phyloP scores from a whole-genome alignment of 1,140 invertebrate genomes.

The Aphaenogaster ashmeadi region DNA sequence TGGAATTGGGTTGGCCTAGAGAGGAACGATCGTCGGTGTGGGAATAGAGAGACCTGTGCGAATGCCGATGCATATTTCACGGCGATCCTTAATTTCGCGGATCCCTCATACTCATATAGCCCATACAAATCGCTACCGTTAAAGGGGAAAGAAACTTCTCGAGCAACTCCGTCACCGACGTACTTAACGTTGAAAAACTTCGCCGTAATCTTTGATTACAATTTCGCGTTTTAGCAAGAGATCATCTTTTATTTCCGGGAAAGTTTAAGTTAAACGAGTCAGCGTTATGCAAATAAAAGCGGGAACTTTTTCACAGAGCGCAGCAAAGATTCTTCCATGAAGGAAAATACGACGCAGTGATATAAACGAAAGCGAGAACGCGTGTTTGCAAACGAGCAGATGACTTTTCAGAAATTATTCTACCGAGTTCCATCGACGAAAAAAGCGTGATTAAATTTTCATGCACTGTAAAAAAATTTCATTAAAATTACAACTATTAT shows the following conservation, averaged over 20 bases:
- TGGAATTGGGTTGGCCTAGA: constrained; percentile 51
- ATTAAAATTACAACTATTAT: no score
- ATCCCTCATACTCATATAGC: constrained; percentile 6
- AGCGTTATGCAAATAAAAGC: constrained; percentile 27
- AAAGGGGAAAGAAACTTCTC: not conserved
- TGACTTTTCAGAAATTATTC: constrained; percentile 20
- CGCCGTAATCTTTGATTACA: constrained; percentile 18
- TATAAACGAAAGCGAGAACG: constrained; percentile 10
- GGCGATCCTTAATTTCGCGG: constrained; percentile 41
- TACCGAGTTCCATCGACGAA: not conserved
- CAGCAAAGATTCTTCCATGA: not conserved
- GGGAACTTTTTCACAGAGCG: constrained; percentile 1
- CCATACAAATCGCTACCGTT: constrained; percentile 17
- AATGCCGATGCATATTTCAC: constrained; percentile 60
- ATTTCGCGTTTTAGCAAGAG: constrained; percentile 20
- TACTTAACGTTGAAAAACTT: not conserved
- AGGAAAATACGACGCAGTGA: not conserved
- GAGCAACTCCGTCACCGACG: not conserved
- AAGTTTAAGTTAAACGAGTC: constrained; percentile 28
- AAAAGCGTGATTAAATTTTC: not conserved
- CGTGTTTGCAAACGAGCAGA: not conserved
- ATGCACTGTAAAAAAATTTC: constrained; percentile 9
- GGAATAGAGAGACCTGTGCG: not conserved
- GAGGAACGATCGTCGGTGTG: constrained; percentile 20
- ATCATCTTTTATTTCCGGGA: constrained; percentile 24